A percentile compares a stretch with the other conserved stretches of the same genome.
Evolutionary conservation across 2,888 invertebrate species (phyloP).

Genomic region (Sinodicranocentrus sp.): DNA sequence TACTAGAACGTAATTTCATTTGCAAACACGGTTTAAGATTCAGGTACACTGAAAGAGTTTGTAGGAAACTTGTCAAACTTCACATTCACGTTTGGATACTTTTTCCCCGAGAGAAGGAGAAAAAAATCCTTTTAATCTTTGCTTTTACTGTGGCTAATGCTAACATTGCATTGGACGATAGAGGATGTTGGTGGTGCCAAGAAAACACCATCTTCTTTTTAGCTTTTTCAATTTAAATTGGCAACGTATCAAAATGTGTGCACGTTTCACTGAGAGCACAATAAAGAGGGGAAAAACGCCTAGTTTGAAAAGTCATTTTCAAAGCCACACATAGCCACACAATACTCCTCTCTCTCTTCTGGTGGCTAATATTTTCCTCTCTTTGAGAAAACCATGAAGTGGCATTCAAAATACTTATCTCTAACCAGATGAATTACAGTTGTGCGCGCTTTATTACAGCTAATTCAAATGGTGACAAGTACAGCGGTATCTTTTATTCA

Average conservation of each 20-base stretch:
- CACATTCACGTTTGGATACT: background rate
- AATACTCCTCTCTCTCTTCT: background rate
- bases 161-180: background rate
- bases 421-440: too few species aligned
- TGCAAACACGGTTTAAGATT: slow-evolving; percentile 18
- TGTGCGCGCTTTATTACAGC: too few species aligned
- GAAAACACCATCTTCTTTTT: slow-evolving; percentile 47
- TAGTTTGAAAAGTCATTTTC: slow-evolving; percentile 14
- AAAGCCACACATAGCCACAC: background rate
- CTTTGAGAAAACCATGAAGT: slow-evolving; percentile 30
- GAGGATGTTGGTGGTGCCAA: slow-evolving; percentile 46
- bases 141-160: background rate
- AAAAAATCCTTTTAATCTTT: slow-evolving; percentile 33
- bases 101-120: background rate
- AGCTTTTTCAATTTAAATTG: slow-evolving; percentile 67
- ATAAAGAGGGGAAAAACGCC: slow-evolving; percentile 17
- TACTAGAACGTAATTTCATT: slow-evolving; percentile 36
- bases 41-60: slow-evolving; percentile 12
- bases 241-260: slow-evolving; percentile 57
- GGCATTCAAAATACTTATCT: slow-evolving; percentile 39
- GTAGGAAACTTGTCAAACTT: slow-evolving; percentile 25
- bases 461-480: too few species aligned
- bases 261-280: slow-evolving; percentile 18
- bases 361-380: background rate
- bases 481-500: too few species aligned